Conservation (phyloP, 2,888 invertebrate genomes). For the Saturnia japonica region DNA sequence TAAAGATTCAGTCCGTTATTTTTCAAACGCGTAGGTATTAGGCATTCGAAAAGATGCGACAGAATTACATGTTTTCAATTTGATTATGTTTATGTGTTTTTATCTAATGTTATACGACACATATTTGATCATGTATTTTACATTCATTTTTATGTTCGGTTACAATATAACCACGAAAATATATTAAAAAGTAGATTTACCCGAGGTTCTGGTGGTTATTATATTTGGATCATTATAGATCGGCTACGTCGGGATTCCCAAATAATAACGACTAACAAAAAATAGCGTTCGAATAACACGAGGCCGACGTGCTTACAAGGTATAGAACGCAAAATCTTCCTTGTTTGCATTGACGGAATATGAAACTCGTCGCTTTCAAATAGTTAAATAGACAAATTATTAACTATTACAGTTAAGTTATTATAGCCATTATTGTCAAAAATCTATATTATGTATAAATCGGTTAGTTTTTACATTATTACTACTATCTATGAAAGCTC, state of each 20-base stretch:
- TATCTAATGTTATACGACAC: background rate
- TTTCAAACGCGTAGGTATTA: conserved; percentile 30
- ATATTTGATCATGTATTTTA: background rate
- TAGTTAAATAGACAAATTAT: background rate
- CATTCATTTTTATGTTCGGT: background rate
- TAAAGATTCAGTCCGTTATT: conserved; percentile 38
- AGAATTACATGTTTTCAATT: conserved; percentile 2
- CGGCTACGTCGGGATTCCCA: conserved; percentile 59
- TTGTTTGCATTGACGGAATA: background rate
- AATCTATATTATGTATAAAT: background rate
- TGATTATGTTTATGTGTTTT: background rate
- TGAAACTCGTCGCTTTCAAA: background rate
- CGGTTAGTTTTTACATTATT: background rate
- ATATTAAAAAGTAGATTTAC: background rate
- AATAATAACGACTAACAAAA: conserved; percentile 52
- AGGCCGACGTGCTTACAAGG: conserved; percentile 44
- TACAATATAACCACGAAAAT: background rate
- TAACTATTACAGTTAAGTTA: background rate
- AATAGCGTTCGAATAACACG: conserved; percentile 40
- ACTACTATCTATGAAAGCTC: too few relatives aligned
- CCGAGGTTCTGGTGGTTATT: background rate
- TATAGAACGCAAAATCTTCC: conserved; percentile 5
- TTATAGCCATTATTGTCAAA: background rate
- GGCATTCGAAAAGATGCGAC: background rate
- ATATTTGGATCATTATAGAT: conserved; percentile 31